phyloP scores from a whole-genome alignment of 2,797 vertebrate genomes.

The Choloepus didactylus region DNA sequence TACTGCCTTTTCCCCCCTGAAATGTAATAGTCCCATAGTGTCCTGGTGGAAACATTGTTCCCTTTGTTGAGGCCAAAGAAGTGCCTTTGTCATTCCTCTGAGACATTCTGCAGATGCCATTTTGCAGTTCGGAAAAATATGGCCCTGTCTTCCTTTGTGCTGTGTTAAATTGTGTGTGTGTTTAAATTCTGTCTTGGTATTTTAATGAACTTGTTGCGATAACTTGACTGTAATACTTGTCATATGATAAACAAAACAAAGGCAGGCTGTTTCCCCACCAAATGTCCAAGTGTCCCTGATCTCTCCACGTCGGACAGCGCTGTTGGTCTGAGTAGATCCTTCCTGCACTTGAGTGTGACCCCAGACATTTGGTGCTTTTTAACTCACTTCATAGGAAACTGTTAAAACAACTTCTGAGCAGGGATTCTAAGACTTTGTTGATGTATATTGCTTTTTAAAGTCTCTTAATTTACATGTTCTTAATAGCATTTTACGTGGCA shows the following conservation, averaged over 20 bases:
- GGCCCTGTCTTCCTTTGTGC: slow-evolving; percentile 65
- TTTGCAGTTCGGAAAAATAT: slow-evolving; percentile 70
- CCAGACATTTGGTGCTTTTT: slow-evolving; percentile 65
- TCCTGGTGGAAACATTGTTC: slow-evolving; percentile 81
- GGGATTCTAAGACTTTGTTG: slow-evolving; percentile 39
- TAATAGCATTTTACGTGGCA: slow-evolving; percentile 69
- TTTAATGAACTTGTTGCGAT: slow-evolving; percentile 82
- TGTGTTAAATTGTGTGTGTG: slow-evolving; percentile 68
- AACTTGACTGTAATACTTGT: slow-evolving; percentile 70
- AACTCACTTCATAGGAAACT: slow-evolving; percentile 64
- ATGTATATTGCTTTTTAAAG: slow-evolving; percentile 67
- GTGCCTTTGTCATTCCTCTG: slow-evolving; percentile 81
- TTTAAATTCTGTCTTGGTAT: slow-evolving; percentile 55
- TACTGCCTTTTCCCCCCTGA: not conserved
- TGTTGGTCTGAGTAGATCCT: slow-evolving; percentile 55
- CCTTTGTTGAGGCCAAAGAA: slow-evolving; percentile 83
- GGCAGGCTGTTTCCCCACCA: slow-evolving; percentile 58
- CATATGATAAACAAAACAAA: slow-evolving; percentile 48
- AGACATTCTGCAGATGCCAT: slow-evolving; percentile 83
- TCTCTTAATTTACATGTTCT: slow-evolving; percentile 71
- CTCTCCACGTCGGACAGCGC: not conserved
- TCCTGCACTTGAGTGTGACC: slow-evolving; percentile 35
- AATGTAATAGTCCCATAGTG: slow-evolving; percentile 72
- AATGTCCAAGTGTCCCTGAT: slow-evolving; percentile 15
- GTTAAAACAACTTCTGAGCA: slow-evolving; percentile 52